Evolutionary conservation across 1,140 invertebrate genomes (phyloP).

Genomic region (Lepidostoma basale): DNA sequence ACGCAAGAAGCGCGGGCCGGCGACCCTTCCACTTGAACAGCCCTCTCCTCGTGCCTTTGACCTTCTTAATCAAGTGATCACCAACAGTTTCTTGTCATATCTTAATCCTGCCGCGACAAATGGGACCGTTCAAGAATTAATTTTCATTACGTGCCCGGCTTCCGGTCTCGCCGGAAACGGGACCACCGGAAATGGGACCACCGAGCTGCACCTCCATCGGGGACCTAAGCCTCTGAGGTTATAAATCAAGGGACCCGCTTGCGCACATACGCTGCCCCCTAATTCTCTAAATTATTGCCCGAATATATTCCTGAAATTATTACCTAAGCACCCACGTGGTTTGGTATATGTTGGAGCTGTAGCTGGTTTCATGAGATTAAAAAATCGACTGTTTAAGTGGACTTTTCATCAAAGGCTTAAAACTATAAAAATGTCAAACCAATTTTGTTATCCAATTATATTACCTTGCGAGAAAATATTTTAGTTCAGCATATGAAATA

Average conservation of each 20-base stretch:
- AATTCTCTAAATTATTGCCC: conserved; percentile 32
- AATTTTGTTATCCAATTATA: too few relatives aligned
- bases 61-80: conserved; percentile 20
- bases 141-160: conserved; percentile 41
- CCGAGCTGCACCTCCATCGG: conserved; percentile 5
- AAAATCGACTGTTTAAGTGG: too few relatives aligned
- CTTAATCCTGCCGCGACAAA: conserved; percentile 35
- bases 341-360: too few relatives aligned
- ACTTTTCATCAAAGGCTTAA: too few relatives aligned
- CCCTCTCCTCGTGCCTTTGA: too few relatives aligned
- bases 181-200: conserved; percentile 2
- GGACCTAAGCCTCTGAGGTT: conserved; percentile 20
- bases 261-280: conserved; percentile 29
- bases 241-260: conserved; percentile 37
- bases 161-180: conserved; percentile 21
- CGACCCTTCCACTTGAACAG: too few relatives aligned
- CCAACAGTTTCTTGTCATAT: conserved; percentile 20
- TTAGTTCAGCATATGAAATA: too few relatives aligned
- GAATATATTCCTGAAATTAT: conserved; percentile 32
- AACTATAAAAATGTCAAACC: too few relatives aligned
- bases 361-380: too few relatives aligned
- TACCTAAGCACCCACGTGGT: too few relatives aligned
- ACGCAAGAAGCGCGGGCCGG: too few relatives aligned
- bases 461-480: too few relatives aligned
- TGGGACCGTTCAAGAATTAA: conserved; percentile 43